Base-by-base conservation (phyloP, 2,113 vertebrate genomes). In the Seriola rivoliana region DNA sequence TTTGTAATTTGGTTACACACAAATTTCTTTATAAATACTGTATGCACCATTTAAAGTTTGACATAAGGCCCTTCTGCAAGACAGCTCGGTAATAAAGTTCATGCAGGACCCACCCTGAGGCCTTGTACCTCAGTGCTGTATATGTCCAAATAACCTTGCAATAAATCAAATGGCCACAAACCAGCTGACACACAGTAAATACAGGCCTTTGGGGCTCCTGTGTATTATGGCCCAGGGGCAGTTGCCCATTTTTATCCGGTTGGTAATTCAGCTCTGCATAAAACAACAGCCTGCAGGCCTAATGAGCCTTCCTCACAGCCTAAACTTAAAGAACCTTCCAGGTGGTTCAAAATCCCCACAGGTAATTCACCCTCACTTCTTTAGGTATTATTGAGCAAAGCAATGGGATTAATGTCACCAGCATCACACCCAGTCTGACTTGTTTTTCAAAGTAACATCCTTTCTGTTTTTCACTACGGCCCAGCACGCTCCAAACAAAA, bases 391-490 rank as follows among this genome's bases (percentile, higher is more conserved):
- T 48, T 10, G 29, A 70, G 48, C 40, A 81, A 81, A 78, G 34
- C 38, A 8, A 1, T 1, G 0, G 72, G 59, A 71, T 75, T 23
- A 72, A 25, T 29, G 57, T 42, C 66, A 44, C 58, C 17, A 19
- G 17, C 36, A 40, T 63, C 59, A 63, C 74, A 74, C n/a, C 78
- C 64, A n/a, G 14, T 14, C 32, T 2, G 55, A 40, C 46, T 23
- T 32, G 46, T 80, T 71, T 40, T 65, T 81, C 32, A 66, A 44
- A 60, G 42, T 17, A 5, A 54, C 62, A 65, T 62, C 57, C 71
- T 13, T 13, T 5, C 11, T 10, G 62, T 46, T 32, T 32, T 72
- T 40, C 2, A 16, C 8, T 21, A 12, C 17, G 19, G 62, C 65
- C 19, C 42, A n/a, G 46, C 36, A 7, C 11, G 42, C 42, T 60